Base-by-base conservation (phyloP, 2,797 vertebrate genomes). In the Schizothorax lantsangensis region DNA sequence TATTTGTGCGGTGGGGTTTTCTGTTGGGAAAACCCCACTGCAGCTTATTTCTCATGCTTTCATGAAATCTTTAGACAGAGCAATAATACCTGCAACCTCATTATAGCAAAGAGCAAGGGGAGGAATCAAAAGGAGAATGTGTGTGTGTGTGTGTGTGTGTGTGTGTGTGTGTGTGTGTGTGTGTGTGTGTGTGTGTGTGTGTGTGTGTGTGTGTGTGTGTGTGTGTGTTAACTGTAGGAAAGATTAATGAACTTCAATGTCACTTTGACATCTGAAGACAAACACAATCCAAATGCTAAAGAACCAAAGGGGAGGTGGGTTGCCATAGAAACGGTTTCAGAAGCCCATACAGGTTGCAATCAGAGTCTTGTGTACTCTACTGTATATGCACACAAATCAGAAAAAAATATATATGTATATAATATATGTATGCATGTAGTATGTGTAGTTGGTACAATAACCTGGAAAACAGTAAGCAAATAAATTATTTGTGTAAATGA, bases 241-340 rank as follows among this genome's bases (percentile, higher is more conserved):
- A 87, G 66, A 87, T 81, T 82, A 89, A 82, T 82, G 84, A 84
- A 81, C 83, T 71, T 82, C 79, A 89, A 72, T 78, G 59, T 78
- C 85, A 81, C 73, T 81, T 77, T 85, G 85, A 85, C 82, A 85
- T 89, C 79, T n/a, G 23, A 83, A 87, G 33, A 66, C 85, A 82
- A 89, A 84, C 45, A 71, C 40, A 83, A 72, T 82, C 57, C 57
- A 86, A 84, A 75, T 84, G 66, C 38, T 73, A 47, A 79, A 79
- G 33, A 54, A 69, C 17, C n/a, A 79, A 85, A 72, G 15, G 66
- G 66, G 66, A 62, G 38, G 79, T 47, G 21, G 78, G 85, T 81
- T 86, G 54, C 79, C 85, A 86, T 81, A 52, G 79, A 75, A 75
- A 86, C 10, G 15, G 14, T 84, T 68, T 43, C 62, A 45, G 33